These are phyloP conservation scores for Drosophila lacicola DNA, from an alignment of 2,888 invertebrate genomes.

Conservation along the genomic window DNA sequence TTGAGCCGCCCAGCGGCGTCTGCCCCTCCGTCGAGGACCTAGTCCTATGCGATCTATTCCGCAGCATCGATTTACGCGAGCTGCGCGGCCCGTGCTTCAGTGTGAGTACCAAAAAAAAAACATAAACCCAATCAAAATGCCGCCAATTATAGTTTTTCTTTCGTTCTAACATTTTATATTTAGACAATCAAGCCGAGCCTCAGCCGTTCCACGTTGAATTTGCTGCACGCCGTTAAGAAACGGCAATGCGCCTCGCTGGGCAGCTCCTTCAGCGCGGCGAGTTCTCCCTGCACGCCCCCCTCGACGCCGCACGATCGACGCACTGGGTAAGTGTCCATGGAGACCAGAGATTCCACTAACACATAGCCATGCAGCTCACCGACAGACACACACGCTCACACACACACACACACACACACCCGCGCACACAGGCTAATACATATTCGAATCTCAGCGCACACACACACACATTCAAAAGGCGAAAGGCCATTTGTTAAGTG, in stretches of 20 bases:
- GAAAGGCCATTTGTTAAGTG: slow-evolving; percentile 28
- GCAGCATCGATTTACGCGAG: slow-evolving; percentile 94
- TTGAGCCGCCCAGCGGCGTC: slow-evolving; percentile 88
- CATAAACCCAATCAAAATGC: background rate
- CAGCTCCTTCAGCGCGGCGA: slow-evolving; percentile 84
- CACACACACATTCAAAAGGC: too few species aligned
- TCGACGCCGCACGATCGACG: slow-evolving; percentile 85
- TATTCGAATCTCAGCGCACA: slow-evolving; percentile 29
- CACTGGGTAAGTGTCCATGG: slow-evolving; percentile 82
- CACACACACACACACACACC: slow-evolving; percentile 22
- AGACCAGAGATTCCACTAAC: slow-evolving; percentile 9
- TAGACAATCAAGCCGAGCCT: slow-evolving; percentile 85
- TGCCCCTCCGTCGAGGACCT: slow-evolving; percentile 93
- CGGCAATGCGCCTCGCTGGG: slow-evolving; percentile 85
- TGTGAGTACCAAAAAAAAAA: slow-evolving; percentile 86
- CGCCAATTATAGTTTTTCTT: background rate
- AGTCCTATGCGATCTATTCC: slow-evolving; percentile 92
- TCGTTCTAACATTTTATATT: too few species aligned
- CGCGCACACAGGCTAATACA: slow-evolving; percentile 33
- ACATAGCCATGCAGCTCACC: slow-evolving; percentile 44
- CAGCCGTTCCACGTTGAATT: slow-evolving; percentile 84
- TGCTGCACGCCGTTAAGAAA: slow-evolving; percentile 85
- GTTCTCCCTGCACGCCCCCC: slow-evolving; percentile 85
- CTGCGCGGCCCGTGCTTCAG: slow-evolving; percentile 93
- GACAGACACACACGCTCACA: slow-evolving; percentile 14